These are phyloP conservation scores for Rhorus exstirpatorius DNA, from an alignment of 2,888 invertebrate species.

Conservation along the genomic window DNA sequence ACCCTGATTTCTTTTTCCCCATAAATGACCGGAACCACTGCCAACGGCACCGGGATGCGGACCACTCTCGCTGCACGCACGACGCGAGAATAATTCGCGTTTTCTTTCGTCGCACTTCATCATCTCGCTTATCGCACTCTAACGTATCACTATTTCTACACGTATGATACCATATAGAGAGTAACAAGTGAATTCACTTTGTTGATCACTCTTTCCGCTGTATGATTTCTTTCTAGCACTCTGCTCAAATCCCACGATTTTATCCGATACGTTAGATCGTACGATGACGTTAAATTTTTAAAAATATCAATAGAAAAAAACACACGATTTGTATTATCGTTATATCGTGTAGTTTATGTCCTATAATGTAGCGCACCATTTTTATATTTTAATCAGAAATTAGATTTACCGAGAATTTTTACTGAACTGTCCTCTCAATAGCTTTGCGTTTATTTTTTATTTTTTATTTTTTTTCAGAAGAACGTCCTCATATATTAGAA, in stretches of 20 bases:
- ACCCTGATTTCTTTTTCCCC: constrained; percentile 88
- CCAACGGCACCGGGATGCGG: constrained; percentile 89
- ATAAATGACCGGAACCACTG: constrained; percentile 87
- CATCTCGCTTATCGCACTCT: constrained; percentile 71
- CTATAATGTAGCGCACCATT: too few species aligned
- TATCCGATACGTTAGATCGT: constrained; percentile 19
- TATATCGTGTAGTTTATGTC: constrained; percentile 8
- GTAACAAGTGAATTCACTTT: constrained; percentile 5
- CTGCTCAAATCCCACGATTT: constrained; percentile 4
- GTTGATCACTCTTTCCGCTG: not conserved
- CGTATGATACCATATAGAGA: constrained; percentile 2
- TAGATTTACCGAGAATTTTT: not conserved
- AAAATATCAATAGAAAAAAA: constrained; percentile 44
- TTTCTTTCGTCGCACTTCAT: constrained; percentile 84
- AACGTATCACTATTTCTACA: constrained; percentile 33
- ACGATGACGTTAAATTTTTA: constrained; percentile 4
- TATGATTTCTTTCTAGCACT: not conserved
- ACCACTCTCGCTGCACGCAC: constrained; percentile 91
- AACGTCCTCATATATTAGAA: not conserved
- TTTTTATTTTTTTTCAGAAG: not conserved
- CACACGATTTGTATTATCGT: not conserved
- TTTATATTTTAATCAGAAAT: too few species aligned
- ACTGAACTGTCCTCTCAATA: not conserved
- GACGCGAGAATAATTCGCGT: constrained; percentile 85
- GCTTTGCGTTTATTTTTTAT: not conserved